Evolutionary conservation across 2,797 vertebrate species (phyloP).

Genomic region (Neosilurus mollespiculum): DNA sequence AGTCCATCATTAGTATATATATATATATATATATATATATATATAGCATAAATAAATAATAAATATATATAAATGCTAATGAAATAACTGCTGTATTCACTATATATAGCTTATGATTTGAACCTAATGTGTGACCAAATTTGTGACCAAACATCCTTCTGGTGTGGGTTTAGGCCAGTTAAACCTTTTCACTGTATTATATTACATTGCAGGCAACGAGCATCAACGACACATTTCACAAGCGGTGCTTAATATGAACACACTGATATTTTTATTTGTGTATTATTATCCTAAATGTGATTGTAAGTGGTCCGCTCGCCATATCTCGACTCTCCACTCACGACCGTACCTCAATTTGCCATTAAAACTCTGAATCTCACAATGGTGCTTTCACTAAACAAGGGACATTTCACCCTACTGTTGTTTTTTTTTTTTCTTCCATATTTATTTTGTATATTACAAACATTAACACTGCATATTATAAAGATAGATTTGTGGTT

Average conservation of each 20-base stretch:
- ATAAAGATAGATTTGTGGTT: neutral
- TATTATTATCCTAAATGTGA: neutral
- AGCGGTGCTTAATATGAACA: slow-evolving; percentile 58
- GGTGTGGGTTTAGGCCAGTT: slow-evolving; percentile 26
- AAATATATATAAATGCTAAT: too few relatives aligned
- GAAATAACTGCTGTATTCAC: neutral
- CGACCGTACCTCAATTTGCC: slow-evolving; percentile 84
- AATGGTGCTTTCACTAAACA: slow-evolving; percentile 70
- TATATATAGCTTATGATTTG: neutral
- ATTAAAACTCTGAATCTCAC: slow-evolving; percentile 68
- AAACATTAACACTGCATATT: neutral
- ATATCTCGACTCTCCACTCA: slow-evolving; percentile 57
- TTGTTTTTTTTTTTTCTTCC: neutral
- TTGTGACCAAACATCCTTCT: neutral
- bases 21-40: too few relatives aligned
- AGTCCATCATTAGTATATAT: too few relatives aligned
- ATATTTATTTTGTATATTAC: slow-evolving; percentile 30
- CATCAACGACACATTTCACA: slow-evolving; percentile 61
- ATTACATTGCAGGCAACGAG: neutral
- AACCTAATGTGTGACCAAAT: neutral
- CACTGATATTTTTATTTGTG: neutral
- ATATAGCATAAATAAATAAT: too few relatives aligned
- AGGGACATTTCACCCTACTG: slow-evolving; percentile 63
- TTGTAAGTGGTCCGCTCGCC: neutral
- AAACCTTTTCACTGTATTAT: slow-evolving; percentile 12